A percentile compares a stretch with the other conserved stretches of the same genome.
phyloP scores from a whole-genome alignment of 2,113 vertebrate species.

The Sorex fumeus region DNA sequence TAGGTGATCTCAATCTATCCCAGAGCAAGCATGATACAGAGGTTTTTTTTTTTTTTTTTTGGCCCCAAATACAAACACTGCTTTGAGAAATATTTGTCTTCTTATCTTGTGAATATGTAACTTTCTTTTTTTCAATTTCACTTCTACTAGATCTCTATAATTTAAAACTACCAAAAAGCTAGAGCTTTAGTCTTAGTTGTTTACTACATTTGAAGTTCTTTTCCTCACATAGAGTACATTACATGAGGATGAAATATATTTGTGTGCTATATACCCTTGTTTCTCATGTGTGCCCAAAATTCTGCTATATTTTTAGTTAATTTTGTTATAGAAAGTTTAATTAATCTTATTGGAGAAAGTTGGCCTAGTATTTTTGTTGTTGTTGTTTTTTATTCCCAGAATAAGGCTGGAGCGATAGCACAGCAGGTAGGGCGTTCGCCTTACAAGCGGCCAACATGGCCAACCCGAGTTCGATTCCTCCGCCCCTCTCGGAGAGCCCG shows the following conservation, averaged over 20 bases:
- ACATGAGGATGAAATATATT: not conserved
- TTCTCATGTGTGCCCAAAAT: not conserved
- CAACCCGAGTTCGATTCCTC: too few species aligned
- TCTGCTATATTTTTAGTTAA: not conserved
- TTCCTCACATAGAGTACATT: not conserved
- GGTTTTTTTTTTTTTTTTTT: not conserved
- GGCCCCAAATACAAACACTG: accelerated
- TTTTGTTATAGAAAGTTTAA: too few species aligned
- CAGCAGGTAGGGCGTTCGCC: too few species aligned
- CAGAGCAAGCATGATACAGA: not conserved
- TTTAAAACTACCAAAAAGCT: not conserved
- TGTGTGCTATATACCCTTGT: not conserved
- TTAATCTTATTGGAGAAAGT: not conserved
- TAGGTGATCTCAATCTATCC: not conserved
- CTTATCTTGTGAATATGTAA: not conserved
- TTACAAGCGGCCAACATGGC: too few species aligned
- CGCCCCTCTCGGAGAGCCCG: too few species aligned
- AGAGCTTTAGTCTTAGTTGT: not conserved
- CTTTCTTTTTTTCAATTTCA: not conserved
- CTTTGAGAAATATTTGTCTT: not conserved
- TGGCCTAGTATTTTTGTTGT: not conserved
- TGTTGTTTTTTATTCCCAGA: not conserved
- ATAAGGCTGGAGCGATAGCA: too few species aligned
- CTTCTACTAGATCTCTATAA: not conserved
- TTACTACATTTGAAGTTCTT: not conserved